Evolutionary conservation across 2,113 vertebrate species (phyloP).

Genomic region (Pitta sordida): DNA sequence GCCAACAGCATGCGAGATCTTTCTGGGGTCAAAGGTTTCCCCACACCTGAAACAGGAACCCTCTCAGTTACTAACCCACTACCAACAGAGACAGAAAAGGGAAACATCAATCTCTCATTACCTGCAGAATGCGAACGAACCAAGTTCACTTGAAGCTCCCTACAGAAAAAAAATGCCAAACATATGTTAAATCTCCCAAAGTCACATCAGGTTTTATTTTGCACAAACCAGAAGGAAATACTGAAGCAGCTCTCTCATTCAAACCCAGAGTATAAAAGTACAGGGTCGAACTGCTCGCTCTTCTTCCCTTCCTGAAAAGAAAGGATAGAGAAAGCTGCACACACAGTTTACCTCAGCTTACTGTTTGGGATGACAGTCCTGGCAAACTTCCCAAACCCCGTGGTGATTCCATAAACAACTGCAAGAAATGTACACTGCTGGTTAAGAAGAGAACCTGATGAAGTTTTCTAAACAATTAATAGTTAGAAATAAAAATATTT

Average conservation of each 20-base stretch:
- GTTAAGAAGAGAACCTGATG: not conserved
- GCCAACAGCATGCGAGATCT: constrained; percentile 95
- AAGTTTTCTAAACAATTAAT: not conserved
- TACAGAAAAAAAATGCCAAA: constrained; percentile 62
- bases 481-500: not conserved
- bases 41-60: constrained; percentile 81
- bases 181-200: not conserved
- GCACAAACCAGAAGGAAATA: not conserved
- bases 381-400: constrained; percentile 98
- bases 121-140: constrained; percentile 97
- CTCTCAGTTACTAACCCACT: not conserved
- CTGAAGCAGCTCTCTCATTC: not conserved
- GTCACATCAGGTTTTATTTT: not conserved
- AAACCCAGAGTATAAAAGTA: not conserved
- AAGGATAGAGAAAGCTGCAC: not conserved
- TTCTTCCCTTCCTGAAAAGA: not conserved
- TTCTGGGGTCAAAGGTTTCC: constrained; percentile 90
- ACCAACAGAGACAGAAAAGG: not conserved
- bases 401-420: constrained; percentile 99
- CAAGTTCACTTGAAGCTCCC: constrained; percentile 95
- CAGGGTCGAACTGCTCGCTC: not conserved
- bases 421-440: constrained; percentile 11
- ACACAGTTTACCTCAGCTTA: constrained; percentile 84
- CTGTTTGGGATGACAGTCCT: constrained; percentile 89
- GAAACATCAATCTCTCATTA: constrained; percentile 31